Percentiles rank a stretch among this genome's conserved stretches.
phyloP scores from a whole-genome alignment of 2,113 vertebrate genomes.

The Merops nubicus region DNA sequence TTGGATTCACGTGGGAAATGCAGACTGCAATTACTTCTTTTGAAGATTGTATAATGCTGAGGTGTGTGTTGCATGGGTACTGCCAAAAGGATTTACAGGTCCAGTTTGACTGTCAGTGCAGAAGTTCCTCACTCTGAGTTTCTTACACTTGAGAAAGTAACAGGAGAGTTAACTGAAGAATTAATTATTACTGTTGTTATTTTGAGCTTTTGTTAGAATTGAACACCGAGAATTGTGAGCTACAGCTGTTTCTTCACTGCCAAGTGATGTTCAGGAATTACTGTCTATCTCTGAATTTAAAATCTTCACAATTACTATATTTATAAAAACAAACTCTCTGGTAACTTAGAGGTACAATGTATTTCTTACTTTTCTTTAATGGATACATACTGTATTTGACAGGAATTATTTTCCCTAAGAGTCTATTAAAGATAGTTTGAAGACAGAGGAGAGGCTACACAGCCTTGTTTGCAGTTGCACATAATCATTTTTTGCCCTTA shows the following conservation, averaged over 20 bases:
- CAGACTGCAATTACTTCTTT: neutral
- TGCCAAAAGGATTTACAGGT: neutral
- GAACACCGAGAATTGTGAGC: neutral
- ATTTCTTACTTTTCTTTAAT: neutral
- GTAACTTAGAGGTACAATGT: neutral
- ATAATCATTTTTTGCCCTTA: neutral
- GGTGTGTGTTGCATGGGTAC: neutral
- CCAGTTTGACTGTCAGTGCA: neutral
- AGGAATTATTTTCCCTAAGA: neutral
- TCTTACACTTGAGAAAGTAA: neutral
- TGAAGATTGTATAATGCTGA: neutral
- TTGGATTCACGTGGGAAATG: neutral
- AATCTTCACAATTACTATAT: neutral
- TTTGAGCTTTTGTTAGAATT: neutral
- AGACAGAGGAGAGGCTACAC: neutral
- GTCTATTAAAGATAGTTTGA: neutral
- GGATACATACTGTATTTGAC: neutral
- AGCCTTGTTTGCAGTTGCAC: neutral
- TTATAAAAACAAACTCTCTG: neutral
- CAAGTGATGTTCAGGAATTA: neutral
- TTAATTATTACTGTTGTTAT: neutral
- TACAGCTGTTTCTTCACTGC: neutral
- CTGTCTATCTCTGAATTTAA: neutral
- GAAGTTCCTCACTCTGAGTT: neutral
- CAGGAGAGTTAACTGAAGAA: neutral